A percentile compares a stretch with the other conserved stretches of the same genome.
Conservation (phyloP, 2,797 vertebrate species). For the Propithecus deckenii region DNA sequence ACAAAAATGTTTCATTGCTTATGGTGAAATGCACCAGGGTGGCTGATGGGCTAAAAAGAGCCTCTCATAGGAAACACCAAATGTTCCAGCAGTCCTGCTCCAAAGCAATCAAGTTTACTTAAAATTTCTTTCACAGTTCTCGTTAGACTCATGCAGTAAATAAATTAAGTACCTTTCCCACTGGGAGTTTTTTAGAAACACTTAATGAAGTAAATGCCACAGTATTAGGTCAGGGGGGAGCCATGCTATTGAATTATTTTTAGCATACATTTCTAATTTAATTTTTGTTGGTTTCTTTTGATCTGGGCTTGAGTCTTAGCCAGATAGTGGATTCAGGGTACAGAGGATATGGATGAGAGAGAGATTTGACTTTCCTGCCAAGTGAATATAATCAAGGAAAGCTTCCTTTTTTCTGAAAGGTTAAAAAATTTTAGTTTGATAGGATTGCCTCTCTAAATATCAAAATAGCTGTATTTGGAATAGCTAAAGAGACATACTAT, state of each 20-base stretch:
- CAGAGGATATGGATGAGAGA: neutral
- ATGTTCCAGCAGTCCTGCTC: slow-evolving; percentile 12
- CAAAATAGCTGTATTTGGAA: neutral
- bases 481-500: neutral
- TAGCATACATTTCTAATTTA: slow-evolving; percentile 59
- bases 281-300: slow-evolving; percentile 62
- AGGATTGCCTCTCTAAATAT: slow-evolving; percentile 29
- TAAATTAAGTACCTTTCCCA: slow-evolving; percentile 77
- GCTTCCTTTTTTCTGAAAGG: neutral
- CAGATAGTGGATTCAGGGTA: neutral
- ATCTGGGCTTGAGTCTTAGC: slow-evolving; percentile 16
- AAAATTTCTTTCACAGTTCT: slow-evolving; percentile 66
- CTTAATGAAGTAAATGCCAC: slow-evolving; percentile 73
- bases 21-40: neutral
- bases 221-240: slow-evolving; percentile 50
- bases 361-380: slow-evolving; percentile 41
- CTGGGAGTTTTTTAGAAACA: slow-evolving; percentile 73
- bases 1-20: slow-evolving; percentile 33
- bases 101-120: slow-evolving; percentile 44
- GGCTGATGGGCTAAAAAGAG: neutral
- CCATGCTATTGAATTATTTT: slow-evolving; percentile 70
- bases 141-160: slow-evolving; percentile 67
- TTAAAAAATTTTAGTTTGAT: slow-evolving; percentile 23
- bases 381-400: slow-evolving; percentile 11
- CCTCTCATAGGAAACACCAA: neutral